Conservation (phyloP, 2,888 invertebrate species). For the Gibbula magus region DNA sequence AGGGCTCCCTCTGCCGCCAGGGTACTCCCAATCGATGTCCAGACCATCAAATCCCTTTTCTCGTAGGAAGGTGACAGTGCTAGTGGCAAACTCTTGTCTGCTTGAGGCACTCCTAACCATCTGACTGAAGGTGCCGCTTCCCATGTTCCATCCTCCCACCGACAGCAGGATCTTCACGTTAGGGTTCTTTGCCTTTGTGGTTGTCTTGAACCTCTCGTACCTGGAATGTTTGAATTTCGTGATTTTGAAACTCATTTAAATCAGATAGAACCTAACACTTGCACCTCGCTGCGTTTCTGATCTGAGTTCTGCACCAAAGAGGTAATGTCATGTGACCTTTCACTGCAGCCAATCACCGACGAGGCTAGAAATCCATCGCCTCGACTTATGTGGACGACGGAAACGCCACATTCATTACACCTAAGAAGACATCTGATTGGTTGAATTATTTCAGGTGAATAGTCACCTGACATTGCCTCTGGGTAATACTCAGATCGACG, state of each 20-base stretch:
- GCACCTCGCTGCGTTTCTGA: too few species aligned
- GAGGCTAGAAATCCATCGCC: too few species aligned
- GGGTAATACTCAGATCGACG: too few species aligned
- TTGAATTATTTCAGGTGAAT: too few species aligned
- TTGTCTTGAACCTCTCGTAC: constrained; percentile 85
- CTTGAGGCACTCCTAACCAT: constrained; percentile 58
- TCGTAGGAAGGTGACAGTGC: constrained; percentile 57
- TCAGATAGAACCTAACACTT: too few species aligned
- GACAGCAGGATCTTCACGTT: constrained; percentile 89
- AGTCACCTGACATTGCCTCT: too few species aligned
- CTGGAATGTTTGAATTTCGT: constrained; percentile 36
- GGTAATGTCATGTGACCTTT: too few species aligned
- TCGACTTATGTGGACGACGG: too few species aligned
- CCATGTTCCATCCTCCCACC: constrained; percentile 96
- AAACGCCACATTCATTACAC: too few species aligned
- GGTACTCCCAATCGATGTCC: constrained; percentile 96
- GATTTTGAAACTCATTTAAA: neutral
- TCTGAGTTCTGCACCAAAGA: too few species aligned
- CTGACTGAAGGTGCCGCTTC: constrained; percentile 79
- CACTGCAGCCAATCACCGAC: too few species aligned
- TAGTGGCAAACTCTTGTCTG: constrained; percentile 58
- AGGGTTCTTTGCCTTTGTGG: constrained; percentile 78
- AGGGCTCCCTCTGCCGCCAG: constrained; percentile 75
- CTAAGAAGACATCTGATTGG: too few species aligned
- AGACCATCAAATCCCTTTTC: constrained; percentile 85